Conservation (phyloP, 2,113 vertebrate species). For the Ranitomeya variabilis region DNA sequence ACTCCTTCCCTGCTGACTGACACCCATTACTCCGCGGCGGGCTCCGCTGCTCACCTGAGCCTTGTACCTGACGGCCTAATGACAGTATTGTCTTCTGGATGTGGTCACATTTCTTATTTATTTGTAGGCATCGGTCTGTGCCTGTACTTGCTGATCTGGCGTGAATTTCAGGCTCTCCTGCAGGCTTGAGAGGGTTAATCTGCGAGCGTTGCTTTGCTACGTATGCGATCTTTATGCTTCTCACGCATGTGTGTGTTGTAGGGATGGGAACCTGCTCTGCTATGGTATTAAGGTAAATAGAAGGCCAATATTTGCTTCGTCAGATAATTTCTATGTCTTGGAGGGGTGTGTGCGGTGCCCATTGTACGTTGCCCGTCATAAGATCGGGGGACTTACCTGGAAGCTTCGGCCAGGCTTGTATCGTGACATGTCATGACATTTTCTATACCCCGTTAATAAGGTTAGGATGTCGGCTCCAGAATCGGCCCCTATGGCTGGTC, state of each 20-base stretch:
- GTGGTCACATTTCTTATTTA: neutral
- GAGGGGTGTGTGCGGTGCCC: neutral
- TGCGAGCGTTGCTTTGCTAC: constrained; percentile 49
- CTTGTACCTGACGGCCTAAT: neutral
- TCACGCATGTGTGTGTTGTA: constrained; percentile 57
- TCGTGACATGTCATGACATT: neutral
- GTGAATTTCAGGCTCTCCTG: neutral
- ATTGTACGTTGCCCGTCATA: neutral
- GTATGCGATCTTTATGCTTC: constrained; percentile 57
- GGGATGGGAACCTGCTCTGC: constrained; percentile 55
- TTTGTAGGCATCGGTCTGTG: neutral
- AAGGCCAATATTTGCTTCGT: constrained; percentile 24
- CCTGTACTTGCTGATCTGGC: constrained; percentile 16
- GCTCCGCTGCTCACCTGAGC: neutral
- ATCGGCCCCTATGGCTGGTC: neutral
- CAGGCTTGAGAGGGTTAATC: constrained; percentile 35
- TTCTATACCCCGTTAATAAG: neutral
- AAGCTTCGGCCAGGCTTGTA: neutral
- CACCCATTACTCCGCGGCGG: neutral
- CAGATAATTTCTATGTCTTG: constrained; percentile 1
- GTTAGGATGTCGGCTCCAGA: neutral
- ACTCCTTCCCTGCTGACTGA: neutral
- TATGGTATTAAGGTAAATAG: constrained; percentile 49
- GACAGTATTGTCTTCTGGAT: neutral
- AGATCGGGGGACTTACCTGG: neutral